These are phyloP conservation scores for Apis laboriosa DNA, from an alignment of 1,140 invertebrate species.

Conservation along the genomic window DNA sequence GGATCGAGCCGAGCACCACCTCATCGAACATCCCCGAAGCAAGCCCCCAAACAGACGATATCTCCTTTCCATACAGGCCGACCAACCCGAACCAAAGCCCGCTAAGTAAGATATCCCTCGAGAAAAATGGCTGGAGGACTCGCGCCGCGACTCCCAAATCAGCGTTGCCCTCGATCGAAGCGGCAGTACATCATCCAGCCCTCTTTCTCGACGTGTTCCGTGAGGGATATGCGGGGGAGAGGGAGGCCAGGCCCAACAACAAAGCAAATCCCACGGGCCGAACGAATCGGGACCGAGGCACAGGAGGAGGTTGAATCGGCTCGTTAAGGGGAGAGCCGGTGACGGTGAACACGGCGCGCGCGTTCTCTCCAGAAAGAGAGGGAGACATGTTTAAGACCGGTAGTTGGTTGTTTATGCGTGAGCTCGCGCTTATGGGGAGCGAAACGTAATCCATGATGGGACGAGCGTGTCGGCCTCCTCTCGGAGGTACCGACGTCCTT, in stretches of 20 bases:
- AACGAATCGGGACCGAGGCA: constrained; percentile 43
- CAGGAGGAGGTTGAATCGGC: constrained; percentile 30
- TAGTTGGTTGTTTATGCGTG: constrained; percentile 71
- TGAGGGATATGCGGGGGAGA: background rate
- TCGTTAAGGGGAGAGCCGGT: constrained; percentile 49
- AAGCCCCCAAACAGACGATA: background rate
- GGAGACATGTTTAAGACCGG: constrained; percentile 71
- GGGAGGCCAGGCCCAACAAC: background rate
- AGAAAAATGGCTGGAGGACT: background rate
- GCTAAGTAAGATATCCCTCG: constrained; percentile 27
- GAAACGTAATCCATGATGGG: constrained; percentile 58
- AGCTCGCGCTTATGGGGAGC: constrained; percentile 64
- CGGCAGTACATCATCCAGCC: constrained; percentile 21
- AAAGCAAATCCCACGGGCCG: constrained; percentile 42
- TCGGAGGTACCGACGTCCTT: constrained; percentile 15
- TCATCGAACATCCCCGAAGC: too few relatives aligned
- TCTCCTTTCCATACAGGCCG: background rate
- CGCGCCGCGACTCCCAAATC: background rate
- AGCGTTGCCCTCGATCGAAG: background rate
- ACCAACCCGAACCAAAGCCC: rapidly evolving
- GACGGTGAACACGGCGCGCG: constrained; percentile 16
- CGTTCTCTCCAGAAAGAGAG: background rate
- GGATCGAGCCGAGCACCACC: background rate
- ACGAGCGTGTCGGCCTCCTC: constrained; percentile 42
- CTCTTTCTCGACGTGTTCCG: background rate